Evolutionary conservation across 2,888 invertebrate species (phyloP), one percentile per base, ranked within the genome.

Genomic region (Agonopterix arenella): DNA sequence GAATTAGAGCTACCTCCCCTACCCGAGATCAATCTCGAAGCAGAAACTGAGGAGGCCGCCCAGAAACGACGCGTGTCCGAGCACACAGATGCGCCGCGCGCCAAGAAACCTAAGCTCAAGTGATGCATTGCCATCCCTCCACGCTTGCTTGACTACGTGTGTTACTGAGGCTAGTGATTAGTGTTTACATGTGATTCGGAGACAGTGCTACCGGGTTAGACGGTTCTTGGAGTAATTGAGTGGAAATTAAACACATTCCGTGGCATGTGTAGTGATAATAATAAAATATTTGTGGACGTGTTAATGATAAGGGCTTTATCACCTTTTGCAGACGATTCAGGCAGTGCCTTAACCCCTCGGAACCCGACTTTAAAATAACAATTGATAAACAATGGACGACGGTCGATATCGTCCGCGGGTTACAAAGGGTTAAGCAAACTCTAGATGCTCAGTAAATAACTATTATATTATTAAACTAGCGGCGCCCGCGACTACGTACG

Each of bases 1-100:
- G 94, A 96, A 52, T 73, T 94, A 11, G 90, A 92, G 40, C 80
- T 95, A 16, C 83, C 88, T 0, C 59, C 76, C 3, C 79, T 90
- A 1, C 84, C 88, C 1, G 85, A 85, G 51, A 80, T 86, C 46
- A 70, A 80, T 36, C 67, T 76, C 11, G 28, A 28, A 28, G 55
- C 45, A 54, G 59, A 52, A 7, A 59, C 54, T 16, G 55, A 53
- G 13, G 55, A 53, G 13, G 46, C 46, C 11, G 46, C 47, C 41
- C 28, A 52, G 11, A 50, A 73, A 60, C 55, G 68, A 4, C 44
- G 52, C 28, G 51, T 64, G 8, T 55, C 66, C 0, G 69, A 65
- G 0, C 64, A 64, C 45, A 61, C 58, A 2, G 70, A 64, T 36
- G 67, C 59, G 46, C 74, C 73, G 11, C 49, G 49, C 5, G 4